These are phyloP conservation scores for Trichomalopsis sarcophagae DNA, from an alignment of 1,140 invertebrate species.

Conservation along the genomic window DNA sequence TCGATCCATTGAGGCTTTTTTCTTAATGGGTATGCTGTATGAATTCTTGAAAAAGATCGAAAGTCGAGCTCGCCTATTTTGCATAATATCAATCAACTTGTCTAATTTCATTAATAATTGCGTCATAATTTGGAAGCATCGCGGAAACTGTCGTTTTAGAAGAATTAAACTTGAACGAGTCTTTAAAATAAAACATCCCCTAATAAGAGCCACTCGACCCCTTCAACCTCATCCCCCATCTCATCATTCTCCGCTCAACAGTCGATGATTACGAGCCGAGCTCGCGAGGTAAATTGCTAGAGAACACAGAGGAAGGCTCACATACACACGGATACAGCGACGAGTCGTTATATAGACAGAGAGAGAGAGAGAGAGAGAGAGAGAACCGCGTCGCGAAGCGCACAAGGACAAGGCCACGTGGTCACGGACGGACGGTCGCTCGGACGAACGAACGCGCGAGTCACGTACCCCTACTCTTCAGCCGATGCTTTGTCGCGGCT, in stretches of 20 bases:
- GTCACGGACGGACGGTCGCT: constrained; percentile 40
- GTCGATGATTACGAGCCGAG: constrained; percentile 4
- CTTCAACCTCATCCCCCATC: too few species aligned
- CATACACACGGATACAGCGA: background rate
- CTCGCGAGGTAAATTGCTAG: background rate
- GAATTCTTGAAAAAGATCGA: too few species aligned
- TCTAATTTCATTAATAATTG: too few species aligned
- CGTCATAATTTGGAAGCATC: too few species aligned
- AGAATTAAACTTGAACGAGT: too few species aligned
- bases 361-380: background rate
- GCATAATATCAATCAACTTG: too few species aligned
- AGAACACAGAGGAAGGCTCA: background rate
- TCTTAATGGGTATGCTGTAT: too few species aligned
- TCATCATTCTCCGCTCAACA: background rate
- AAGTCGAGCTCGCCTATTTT: too few species aligned
- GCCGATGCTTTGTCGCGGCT: constrained; percentile 35
- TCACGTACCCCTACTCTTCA: constrained; percentile 29
- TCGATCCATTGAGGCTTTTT: too few species aligned
- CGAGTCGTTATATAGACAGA: background rate
- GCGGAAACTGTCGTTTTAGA: too few species aligned
- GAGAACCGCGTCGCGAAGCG: constrained; percentile 15
- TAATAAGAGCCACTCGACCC: too few species aligned
- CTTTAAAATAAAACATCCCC: too few species aligned
- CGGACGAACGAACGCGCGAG: constrained; percentile 19
- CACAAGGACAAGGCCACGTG: constrained; percentile 50